Base-by-base conservation (phyloP, 1,140 invertebrate genomes). In the Dolichoris vasculosae region DNA sequence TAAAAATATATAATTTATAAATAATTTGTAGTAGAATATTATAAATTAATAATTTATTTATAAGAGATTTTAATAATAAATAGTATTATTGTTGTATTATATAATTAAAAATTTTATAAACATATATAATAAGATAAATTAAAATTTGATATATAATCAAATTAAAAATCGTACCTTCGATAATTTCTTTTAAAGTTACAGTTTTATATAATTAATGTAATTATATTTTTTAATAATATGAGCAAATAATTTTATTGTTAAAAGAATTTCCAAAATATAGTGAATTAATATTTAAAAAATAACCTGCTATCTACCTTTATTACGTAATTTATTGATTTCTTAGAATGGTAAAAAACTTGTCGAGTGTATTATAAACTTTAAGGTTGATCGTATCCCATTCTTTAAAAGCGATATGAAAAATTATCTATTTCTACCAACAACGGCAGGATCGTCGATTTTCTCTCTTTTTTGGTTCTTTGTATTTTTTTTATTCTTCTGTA, bases 361-460 rank as follows among this genome's bases (percentile, higher is more conserved):
- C 80, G 30, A 67, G 79, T n/a, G 43, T 71, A 71, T 73, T 69
- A 38, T 71, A 82, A 73, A 82, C 15, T 73, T 38, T 43, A 48
- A 55, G 26, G 63, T 26, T 15, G 78, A 40, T 43, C 78, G 55
- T 40, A 15, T n/a, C 75, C 38, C 79, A 3, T 40, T 64, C 59
- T 26, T 81, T 67, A 73, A 55, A 73, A 76, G 76, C 69, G 32
- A 82, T 82, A 82, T 84, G 85, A 84, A 89, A 86, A 87, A 89
- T 89, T 85, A 75, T 83, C 73, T 48, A 43, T 17, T 9, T 83
- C 64, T 43, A 63, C n/a, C 84, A 88, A 75, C 30, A 69, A 81
- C 80, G 79, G 73, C 79, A 78, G 64, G 75, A 67, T 35, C 83
- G 51, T 59, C 75, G 2, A n/a, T 75, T 43, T 63, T 75, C 77